phyloP scores from a whole-genome alignment of 2,113 vertebrate genomes.

The Polyodon spathula region DNA sequence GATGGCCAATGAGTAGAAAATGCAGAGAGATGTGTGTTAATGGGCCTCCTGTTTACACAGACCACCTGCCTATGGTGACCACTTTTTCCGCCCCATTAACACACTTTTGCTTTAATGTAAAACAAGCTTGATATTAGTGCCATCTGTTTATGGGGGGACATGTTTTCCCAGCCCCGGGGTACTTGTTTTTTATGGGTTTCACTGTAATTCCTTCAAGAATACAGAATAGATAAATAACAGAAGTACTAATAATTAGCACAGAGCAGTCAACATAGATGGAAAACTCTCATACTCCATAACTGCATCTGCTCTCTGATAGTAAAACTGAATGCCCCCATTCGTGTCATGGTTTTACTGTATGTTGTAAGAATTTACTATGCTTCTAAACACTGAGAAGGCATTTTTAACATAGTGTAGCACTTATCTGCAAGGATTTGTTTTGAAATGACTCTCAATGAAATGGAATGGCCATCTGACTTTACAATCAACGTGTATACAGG shows the following conservation, averaged over 20 bases:
- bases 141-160: slow-evolving; percentile 55
- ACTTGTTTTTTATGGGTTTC: slow-evolving; percentile 51
- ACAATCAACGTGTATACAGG: no score
- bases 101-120: slow-evolving; percentile 32
- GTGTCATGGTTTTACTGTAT: slow-evolving; percentile 40
- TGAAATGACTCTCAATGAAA: no score
- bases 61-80: slow-evolving; percentile 11
- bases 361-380: slow-evolving; percentile 46
- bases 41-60: neutral
- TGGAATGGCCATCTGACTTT: no score
- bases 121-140: slow-evolving; percentile 51
- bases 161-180: slow-evolving; percentile 41
- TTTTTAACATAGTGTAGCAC: neutral
- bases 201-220: slow-evolving; percentile 50
- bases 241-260: slow-evolving; percentile 53
- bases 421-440: no score
- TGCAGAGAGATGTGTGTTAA: no score
- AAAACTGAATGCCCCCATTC: slow-evolving; percentile 35
- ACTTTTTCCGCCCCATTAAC: slow-evolving; percentile 27
- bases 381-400: slow-evolving; percentile 47
- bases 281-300: slow-evolving; percentile 53
- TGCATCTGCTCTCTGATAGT: slow-evolving; percentile 33
- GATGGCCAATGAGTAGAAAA: no score
- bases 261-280: slow-evolving; percentile 55
- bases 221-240: slow-evolving; percentile 49